Evolutionary conservation across 2,113 vertebrate genomes (phyloP).

Genomic region (Synodontis membranacea): DNA sequence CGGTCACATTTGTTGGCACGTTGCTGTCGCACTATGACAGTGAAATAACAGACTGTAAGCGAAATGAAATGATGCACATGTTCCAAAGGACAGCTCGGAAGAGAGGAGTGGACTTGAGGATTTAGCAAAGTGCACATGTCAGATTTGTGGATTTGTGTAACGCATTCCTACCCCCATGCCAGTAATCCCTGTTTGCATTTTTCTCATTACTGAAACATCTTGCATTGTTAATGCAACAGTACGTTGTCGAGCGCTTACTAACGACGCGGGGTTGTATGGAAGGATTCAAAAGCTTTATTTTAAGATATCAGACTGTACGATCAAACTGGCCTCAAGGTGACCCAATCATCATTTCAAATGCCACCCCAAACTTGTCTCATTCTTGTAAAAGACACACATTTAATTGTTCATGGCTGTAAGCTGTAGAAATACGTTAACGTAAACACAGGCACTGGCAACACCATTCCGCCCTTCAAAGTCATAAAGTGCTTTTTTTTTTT

Average conservation of each 20-base stretch:
- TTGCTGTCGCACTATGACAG: constrained; percentile 71
- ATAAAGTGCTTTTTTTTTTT: background rate
- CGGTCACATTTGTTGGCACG: constrained; percentile 73
- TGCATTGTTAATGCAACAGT: background rate
- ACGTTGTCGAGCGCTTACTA: background rate
- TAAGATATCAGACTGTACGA: background rate
- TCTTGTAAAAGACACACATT: background rate
- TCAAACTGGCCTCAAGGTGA: background rate
- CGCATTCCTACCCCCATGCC: background rate
- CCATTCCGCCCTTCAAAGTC: background rate
- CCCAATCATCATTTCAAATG: background rate
- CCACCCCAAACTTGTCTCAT: background rate
- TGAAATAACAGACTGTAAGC: constrained; percentile 74
- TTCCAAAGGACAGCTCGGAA: constrained; percentile 55
- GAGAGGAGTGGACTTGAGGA: background rate
- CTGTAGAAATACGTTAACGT: background rate
- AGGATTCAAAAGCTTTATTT: constrained; percentile 1
- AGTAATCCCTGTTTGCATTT: background rate
- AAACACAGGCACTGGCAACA: background rate
- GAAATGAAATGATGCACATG: constrained; percentile 68
- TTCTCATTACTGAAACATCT: background rate
- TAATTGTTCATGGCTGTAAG: background rate
- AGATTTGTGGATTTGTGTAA: constrained; percentile 17
- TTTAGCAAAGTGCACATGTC: constrained; percentile 1
- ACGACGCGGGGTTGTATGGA: background rate